phyloP scores from a whole-genome alignment of 2,113 vertebrate species.

The Indicator indicator region DNA sequence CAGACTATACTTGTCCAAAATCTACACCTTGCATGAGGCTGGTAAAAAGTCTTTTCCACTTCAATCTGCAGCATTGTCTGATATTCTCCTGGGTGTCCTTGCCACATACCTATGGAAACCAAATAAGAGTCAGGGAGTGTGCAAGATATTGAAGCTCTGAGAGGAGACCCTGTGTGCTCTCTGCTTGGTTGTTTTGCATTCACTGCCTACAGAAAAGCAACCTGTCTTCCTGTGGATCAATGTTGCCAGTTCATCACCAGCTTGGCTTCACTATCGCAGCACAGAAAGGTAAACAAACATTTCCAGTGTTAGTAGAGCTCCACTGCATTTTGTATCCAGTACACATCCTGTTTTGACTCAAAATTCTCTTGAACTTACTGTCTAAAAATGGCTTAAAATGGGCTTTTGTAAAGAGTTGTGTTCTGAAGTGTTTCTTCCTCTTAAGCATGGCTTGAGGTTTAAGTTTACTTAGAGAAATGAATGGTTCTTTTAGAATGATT shows the following conservation, averaged over 20 bases:
- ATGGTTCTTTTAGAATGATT: conserved; percentile 34
- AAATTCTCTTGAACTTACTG: neutral
- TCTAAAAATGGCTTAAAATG: conserved; percentile 11
- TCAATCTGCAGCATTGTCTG: neutral
- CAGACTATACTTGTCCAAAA: neutral
- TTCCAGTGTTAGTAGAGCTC: neutral
- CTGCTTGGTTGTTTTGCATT: neutral
- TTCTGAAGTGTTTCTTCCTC: neutral
- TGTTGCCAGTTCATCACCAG: neutral
- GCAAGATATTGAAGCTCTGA: neutral
- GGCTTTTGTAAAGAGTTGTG: neutral
- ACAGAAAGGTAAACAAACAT: neutral
- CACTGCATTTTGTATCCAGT: neutral
- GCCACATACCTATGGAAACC: rapidly evolving
- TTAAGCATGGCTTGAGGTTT: neutral
- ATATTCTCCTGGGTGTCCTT: neutral
- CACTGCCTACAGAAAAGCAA: neutral
- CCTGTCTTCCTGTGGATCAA: neutral
- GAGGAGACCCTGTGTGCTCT: neutral
- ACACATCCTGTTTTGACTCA: neutral
- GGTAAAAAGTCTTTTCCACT: neutral
- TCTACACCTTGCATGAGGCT: too few species aligned
- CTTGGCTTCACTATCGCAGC: neutral
- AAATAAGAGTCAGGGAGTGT: neutral
- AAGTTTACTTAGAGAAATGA: conserved; percentile 48